Evolutionary conservation across 2,888 invertebrate genomes (phyloP).

Genomic region (Cheilosia vernalis): DNA sequence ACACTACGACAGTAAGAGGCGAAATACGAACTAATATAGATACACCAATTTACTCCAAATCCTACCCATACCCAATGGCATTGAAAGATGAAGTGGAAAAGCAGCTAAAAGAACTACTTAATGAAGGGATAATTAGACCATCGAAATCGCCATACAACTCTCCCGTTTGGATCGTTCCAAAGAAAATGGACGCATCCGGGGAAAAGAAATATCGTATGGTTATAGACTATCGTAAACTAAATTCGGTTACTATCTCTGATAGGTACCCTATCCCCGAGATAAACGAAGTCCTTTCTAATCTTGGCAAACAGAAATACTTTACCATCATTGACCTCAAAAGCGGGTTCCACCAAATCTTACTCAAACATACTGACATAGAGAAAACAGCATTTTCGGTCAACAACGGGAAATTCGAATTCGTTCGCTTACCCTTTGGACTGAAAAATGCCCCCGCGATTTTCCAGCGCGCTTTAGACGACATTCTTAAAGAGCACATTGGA

Average conservation of each 20-base stretch:
- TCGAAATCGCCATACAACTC: slow-evolving; percentile 53
- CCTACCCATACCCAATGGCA: neutral
- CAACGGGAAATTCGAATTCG: slow-evolving; percentile 45
- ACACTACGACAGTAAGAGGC: slow-evolving; percentile 46
- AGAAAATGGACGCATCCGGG: slow-evolving; percentile 24
- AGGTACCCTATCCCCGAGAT: slow-evolving; percentile 53
- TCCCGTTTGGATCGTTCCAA: slow-evolving; percentile 56
- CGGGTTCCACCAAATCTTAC: slow-evolving; percentile 43
- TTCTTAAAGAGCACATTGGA: slow-evolving; percentile 28
- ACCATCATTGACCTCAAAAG: slow-evolving; percentile 34
- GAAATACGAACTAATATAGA: slow-evolving; percentile 52
- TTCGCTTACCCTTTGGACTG: slow-evolving; percentile 39
- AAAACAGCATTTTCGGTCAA: slow-evolving; percentile 35
- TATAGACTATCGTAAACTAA: slow-evolving; percentile 36
- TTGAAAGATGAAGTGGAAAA: slow-evolving; percentile 54
- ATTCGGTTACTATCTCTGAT: slow-evolving; percentile 31
- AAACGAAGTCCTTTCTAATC: slow-evolving; percentile 2
- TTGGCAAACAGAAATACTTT: slow-evolving; percentile 18
- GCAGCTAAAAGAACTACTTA: slow-evolving; percentile 34
- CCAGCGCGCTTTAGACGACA: slow-evolving; percentile 42
- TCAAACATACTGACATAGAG: slow-evolving; percentile 27
- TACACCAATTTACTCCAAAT: slow-evolving; percentile 50
- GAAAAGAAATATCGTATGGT: slow-evolving; percentile 29
- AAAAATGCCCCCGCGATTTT: slow-evolving; percentile 44
- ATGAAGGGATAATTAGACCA: slow-evolving; percentile 55